These are phyloP conservation scores for Pterois miles DNA, from an alignment of 2,797 vertebrate species.

Conservation along the genomic window DNA sequence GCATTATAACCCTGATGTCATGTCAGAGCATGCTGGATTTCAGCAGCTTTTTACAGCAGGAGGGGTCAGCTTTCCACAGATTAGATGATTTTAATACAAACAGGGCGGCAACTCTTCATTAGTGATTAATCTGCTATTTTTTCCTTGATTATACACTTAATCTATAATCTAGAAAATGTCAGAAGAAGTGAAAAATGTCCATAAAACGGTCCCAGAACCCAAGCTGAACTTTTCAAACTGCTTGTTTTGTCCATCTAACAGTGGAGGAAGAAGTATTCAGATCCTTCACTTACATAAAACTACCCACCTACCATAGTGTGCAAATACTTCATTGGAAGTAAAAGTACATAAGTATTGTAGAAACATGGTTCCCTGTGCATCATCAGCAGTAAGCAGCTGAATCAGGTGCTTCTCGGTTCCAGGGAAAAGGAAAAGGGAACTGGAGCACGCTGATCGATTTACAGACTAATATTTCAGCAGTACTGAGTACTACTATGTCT, in stretches of 20 bases:
- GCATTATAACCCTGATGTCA: constrained; percentile 24
- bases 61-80: constrained; percentile 5
- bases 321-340: neutral
- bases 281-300: neutral
- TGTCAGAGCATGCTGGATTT: constrained; percentile 8
- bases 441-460: neutral
- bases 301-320: neutral
- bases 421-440: neutral
- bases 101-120: neutral
- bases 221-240: neutral
- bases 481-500: no score
- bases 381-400: neutral
- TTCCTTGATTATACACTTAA: neutral
- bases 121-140: neutral
- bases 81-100: no score
- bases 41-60: neutral
- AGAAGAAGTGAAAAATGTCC: neutral
- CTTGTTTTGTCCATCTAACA: neutral
- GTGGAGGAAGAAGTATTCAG: neutral
- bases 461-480: neutral
- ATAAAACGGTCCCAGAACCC: neutral
- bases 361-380: neutral
- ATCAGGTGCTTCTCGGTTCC: neutral
- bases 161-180: neutral
- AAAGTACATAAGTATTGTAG: neutral